Conservation (phyloP, 2,113 vertebrate genomes). For the Carettochelys insculpta region DNA sequence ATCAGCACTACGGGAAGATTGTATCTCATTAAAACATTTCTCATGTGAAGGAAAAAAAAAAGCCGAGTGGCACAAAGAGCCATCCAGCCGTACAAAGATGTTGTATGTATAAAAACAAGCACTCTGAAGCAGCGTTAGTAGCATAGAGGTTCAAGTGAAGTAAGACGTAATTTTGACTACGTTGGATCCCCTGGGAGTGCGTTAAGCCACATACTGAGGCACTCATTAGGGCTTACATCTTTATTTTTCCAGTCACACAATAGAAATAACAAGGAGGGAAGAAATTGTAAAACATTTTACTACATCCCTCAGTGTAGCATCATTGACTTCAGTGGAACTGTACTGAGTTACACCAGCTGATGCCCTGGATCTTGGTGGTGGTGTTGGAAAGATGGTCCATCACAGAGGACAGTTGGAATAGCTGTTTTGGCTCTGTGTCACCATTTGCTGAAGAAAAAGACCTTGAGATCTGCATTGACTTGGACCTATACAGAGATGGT, state of each 20-base stretch:
- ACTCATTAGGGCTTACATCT: conserved; percentile 12
- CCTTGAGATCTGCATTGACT: conserved; percentile 16
- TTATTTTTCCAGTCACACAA: conserved; percentile 23
- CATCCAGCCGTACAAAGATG: conserved; percentile 28
- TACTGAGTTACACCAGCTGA: not conserved
- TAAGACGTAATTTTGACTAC: conserved; percentile 4
- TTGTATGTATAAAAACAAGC: conserved; percentile 25
- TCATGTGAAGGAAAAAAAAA: conserved; percentile 15
- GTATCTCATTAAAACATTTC: conserved; percentile 59
- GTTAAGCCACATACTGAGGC: conserved; percentile 38
- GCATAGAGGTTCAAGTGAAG: conserved; percentile 5
- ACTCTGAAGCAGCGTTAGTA: conserved; percentile 6
- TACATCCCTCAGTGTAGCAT: not conserved
- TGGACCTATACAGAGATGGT: not conserved
- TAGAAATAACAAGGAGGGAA: conserved; percentile 13
- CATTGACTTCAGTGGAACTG: not conserved
- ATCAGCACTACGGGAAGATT: conserved; percentile 25
- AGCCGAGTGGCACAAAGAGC: conserved; percentile 41
- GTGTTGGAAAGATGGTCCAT: not conserved
- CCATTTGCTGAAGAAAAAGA: not conserved
- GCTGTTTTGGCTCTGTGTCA: conserved; percentile 29
- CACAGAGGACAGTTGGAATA: not conserved
- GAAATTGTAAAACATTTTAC: conserved; percentile 21
- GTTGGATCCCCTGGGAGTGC: conserved; percentile 27
- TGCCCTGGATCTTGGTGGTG: not conserved